These are phyloP conservation scores for Lydus trimaculatus DNA, from an alignment of 2,888 invertebrate species.

Conservation along the genomic window DNA sequence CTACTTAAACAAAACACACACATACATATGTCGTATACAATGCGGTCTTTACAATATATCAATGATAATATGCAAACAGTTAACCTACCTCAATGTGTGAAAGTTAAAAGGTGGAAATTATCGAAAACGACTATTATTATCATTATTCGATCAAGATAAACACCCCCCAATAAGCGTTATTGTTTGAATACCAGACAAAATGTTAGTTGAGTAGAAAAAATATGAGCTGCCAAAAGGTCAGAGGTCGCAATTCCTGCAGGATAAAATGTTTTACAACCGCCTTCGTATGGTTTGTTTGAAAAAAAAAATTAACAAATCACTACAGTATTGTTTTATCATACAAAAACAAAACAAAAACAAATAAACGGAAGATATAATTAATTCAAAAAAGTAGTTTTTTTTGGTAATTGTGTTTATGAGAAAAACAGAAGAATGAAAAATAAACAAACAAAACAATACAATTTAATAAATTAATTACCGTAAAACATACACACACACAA, in stretches of 20 bases:
- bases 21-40: background rate
- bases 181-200: background rate
- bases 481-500: background rate
- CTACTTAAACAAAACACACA: background rate
- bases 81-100: background rate
- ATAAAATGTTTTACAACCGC: background rate
- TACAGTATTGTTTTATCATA: background rate
- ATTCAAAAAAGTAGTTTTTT: background rate
- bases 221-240: constrained; percentile 11
- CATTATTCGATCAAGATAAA: background rate
- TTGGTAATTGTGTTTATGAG: too few species aligned
- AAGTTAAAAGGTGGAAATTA: background rate
- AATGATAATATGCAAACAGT: constrained; percentile 7
- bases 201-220: background rate
- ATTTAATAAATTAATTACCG: background rate
- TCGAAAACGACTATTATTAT: background rate
- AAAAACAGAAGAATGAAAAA: too few species aligned
- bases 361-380: background rate
- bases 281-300: too few species aligned
- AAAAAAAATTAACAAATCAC: too few species aligned
- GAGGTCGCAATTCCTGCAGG: constrained; percentile 18
- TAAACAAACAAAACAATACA: too few species aligned
- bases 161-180: background rate
- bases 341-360: background rate
- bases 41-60: constrained; percentile 22